Conservation (phyloP, 2,113 vertebrate species). For the Protobothrops flavoviridis region DNA sequence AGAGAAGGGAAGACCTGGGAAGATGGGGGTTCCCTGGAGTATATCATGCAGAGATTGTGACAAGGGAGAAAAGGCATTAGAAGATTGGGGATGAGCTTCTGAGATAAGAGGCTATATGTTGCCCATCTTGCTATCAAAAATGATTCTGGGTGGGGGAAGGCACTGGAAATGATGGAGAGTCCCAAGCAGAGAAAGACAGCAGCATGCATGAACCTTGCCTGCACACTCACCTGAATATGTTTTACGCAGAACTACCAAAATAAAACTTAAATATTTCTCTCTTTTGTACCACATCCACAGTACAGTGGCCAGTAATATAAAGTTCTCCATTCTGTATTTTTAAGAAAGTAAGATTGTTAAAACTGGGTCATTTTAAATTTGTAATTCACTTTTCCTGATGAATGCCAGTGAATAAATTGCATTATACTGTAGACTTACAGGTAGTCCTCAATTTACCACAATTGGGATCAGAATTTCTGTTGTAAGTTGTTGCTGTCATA, state of each 20-base stretch:
- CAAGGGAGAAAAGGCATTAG: neutral
- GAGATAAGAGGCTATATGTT: neutral
- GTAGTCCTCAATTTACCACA: neutral
- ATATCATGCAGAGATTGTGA: neutral
- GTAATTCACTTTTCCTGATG: neutral
- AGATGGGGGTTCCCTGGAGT: neutral
- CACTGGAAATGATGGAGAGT: neutral
- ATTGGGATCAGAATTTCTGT: neutral
- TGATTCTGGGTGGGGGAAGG: neutral
- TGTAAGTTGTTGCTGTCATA: neutral
- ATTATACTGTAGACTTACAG: neutral
- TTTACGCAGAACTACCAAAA: neutral
- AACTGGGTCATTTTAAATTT: neutral
- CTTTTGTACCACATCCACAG: neutral
- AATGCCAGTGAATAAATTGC: neutral
- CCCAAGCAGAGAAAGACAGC: neutral
- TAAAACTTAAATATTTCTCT: neutral
- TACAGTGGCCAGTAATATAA: neutral
- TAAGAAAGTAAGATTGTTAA: neutral
- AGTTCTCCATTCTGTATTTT: neutral
- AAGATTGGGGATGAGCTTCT: neutral
- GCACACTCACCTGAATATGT: neutral
- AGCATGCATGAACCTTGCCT: neutral
- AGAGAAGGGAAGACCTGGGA: neutral
- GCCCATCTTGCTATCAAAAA: neutral